Evolutionary conservation across 2,888 invertebrate genomes (phyloP).

Genomic region (Bembecia ichneumoniformis): DNA sequence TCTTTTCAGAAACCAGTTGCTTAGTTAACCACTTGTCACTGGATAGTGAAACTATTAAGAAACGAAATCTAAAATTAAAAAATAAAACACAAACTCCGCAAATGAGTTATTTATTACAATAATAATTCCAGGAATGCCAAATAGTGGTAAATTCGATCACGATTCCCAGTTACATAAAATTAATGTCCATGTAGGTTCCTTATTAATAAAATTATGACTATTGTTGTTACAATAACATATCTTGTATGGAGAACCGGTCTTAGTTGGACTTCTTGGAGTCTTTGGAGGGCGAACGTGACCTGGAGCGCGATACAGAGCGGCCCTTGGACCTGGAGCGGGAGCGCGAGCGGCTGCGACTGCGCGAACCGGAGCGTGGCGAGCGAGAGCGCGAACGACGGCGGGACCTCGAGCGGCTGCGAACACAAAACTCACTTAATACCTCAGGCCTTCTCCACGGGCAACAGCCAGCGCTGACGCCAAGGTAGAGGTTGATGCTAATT

Average conservation of each 20-base stretch:
- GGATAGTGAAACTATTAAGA: too few relatives aligned
- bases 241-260: conserved; percentile 5
- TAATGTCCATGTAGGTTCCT: too few relatives aligned
- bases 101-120: too few relatives aligned
- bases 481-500: neutral
- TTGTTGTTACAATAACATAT: too few relatives aligned
- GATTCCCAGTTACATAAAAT: too few relatives aligned
- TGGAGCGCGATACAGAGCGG: conserved; percentile 61
- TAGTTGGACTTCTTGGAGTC: conserved; percentile 66
- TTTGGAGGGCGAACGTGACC: conserved; percentile 64
- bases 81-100: too few relatives aligned
- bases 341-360: conserved; percentile 62
- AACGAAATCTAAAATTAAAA: too few relatives aligned
- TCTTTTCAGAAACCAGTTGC: too few relatives aligned
- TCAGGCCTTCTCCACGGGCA: neutral
- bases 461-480: neutral
- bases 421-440: conserved; percentile 9
- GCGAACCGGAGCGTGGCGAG: conserved; percentile 46
- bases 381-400: conserved; percentile 75
- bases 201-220: too few relatives aligned
- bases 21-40: too few relatives aligned
- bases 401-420: conserved; percentile 74
- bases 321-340: conserved; percentile 68
- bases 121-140: too few relatives aligned
- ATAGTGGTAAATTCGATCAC: neutral